Evolutionary conservation across 1,140 invertebrate genomes (phyloP).

Genomic region (Palaemon carinicauda): DNA sequence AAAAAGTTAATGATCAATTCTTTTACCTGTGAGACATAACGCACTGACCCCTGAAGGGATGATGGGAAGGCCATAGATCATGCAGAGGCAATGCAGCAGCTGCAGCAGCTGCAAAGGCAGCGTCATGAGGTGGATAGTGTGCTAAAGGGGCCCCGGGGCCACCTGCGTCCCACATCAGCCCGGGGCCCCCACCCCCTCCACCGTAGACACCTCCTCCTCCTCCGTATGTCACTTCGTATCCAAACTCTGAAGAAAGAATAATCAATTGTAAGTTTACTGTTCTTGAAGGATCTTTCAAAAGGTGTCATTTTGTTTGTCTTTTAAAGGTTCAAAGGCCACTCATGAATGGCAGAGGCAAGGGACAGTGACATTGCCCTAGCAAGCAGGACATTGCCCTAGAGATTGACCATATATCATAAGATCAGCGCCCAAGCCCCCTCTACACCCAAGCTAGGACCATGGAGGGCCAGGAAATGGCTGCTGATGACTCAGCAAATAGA

Average conservation of each 20-base stretch:
- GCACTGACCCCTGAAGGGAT: slow-evolving; percentile 54
- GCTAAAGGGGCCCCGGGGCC: slow-evolving; percentile 37
- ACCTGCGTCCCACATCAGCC: slow-evolving; percentile 53
- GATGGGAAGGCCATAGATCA: slow-evolving; percentile 49
- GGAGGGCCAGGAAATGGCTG: too few relatives aligned
- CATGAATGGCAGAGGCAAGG: too few relatives aligned
- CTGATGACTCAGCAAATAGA: too few relatives aligned
- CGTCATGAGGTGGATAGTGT: slow-evolving; percentile 60
- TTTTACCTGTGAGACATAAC: slow-evolving; percentile 52
- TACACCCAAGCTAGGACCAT: too few relatives aligned
- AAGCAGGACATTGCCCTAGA: too few relatives aligned
- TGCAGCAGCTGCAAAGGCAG: slow-evolving; percentile 60
- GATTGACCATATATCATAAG: too few relatives aligned
- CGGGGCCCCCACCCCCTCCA: slow-evolving; percentile 24
- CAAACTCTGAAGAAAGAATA: slow-evolving; percentile 51
- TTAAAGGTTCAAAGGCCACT: too few relatives aligned
- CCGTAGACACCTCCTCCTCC: slow-evolving; percentile 51
- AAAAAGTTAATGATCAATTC: not conserved
- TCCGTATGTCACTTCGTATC: slow-evolving; percentile 59
- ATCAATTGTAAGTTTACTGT: not conserved
- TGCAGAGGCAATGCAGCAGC: slow-evolving; percentile 54
- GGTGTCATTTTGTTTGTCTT: too few relatives aligned
- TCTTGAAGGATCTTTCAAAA: not conserved
- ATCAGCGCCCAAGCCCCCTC: too few relatives aligned
- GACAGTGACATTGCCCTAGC: too few relatives aligned